Conservation (phyloP, 2,113 vertebrate species). For the Furnarius figulus region DNA sequence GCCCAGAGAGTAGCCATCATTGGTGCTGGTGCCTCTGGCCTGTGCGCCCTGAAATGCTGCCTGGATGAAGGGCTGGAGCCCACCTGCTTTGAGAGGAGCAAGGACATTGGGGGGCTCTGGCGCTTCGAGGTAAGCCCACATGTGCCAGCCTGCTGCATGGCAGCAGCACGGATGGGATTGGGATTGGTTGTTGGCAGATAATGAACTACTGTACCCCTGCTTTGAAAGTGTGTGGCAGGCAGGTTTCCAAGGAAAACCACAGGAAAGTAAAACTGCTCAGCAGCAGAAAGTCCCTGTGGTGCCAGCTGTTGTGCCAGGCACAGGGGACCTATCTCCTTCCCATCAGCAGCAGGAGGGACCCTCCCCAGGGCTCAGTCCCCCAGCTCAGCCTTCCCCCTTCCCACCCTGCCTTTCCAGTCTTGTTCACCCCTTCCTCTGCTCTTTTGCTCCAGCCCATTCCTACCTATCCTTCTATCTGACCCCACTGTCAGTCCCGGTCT, state of each 20-base stretch:
- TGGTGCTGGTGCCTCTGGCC: neutral
- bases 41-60: slow-evolving; percentile 43
- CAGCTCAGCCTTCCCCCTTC: neutral
- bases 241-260: neutral
- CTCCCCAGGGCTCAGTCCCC: neutral
- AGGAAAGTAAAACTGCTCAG: neutral
- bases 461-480: neutral
- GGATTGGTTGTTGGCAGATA: fast-evolving
- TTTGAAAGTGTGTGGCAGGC: fast-evolving
- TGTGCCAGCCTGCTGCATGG: fast-evolving
- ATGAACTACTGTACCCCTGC: fast-evolving
- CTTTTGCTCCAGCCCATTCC: neutral
- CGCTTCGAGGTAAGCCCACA: neutral
- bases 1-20: neutral
- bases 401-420: neutral
- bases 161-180: fast-evolving
- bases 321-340: neutral
- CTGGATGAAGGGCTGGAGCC: slow-evolving; percentile 53
- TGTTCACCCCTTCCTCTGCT: neutral
- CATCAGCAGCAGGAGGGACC: neutral
- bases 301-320: neutral
- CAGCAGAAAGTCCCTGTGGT: fast-evolving
- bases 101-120: slow-evolving; percentile 48
- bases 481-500: neutral
- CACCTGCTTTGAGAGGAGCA: slow-evolving; percentile 35